Base-by-base conservation (phyloP, 2,113 vertebrate species). In the Otis tarda region DNA sequence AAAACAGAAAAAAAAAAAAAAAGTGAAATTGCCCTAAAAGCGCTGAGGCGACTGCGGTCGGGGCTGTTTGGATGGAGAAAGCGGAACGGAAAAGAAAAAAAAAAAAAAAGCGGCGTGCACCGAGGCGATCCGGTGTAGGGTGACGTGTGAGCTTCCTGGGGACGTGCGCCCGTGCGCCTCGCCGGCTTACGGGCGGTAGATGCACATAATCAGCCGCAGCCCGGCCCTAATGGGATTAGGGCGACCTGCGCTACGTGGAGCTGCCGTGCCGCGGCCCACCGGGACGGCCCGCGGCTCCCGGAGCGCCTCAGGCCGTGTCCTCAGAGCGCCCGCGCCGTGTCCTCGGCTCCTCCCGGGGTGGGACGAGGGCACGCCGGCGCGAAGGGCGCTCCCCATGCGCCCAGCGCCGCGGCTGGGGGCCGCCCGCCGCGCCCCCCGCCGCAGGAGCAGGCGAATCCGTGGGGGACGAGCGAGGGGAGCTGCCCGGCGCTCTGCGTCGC, bases 181-280 rank as follows among this genome's bases (percentile, higher is more conserved):
- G 59, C 84, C 89, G 15, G 94, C 95, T 96, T 92, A 93, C 8
- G 1, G 56, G 78, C 28, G 3, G 81, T 65, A 88, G 96, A 85
- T 97, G 92, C 93, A 87, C 92, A 84, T 93, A 93, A 94, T 89
- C 92, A 91, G 92, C 87, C 22, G 22, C 53, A 41, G 65, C 86
- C 39, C 5, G 4, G 68, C 76, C 87, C 85, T 94, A 93, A 95
- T 93, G 96, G 96, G 96, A 97, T 97, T 93, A 94, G 68, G 65
- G 50, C 4, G 73, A 93, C 96, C 92, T 93, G 93, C 1, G 12
- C 87, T 74, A 87, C 68, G 69, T 94, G 93, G 39, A 84, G 81
- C 83, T 13, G 76, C 56, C 2, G 20, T 1, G 25, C 49, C 28
- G 2, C 69, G 2, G 55, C 83, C 73, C 77, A 6, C 73, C 8